These are phyloP conservation scores for Pachydiplax longipennis DNA, from an alignment of 2,888 invertebrate genomes.

Conservation along the genomic window DNA sequence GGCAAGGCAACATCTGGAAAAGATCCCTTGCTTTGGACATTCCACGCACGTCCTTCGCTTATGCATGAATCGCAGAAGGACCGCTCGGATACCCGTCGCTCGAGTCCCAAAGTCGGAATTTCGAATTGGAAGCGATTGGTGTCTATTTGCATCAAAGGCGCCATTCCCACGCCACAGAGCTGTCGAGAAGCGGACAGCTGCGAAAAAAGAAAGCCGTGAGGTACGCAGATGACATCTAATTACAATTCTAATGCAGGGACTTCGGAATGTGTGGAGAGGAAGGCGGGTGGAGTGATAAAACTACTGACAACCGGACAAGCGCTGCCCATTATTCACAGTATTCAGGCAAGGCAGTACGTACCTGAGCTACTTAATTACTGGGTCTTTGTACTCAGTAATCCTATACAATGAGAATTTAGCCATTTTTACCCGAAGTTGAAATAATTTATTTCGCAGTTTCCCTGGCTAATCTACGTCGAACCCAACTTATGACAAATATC, in stretches of 20 bases:
- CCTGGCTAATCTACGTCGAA: too few relatives aligned
- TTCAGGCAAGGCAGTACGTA: too few relatives aligned
- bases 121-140: not conserved
- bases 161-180: not conserved
- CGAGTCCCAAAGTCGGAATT: not conserved
- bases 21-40: not conserved
- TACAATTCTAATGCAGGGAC: not conserved
- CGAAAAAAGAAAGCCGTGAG: not conserved
- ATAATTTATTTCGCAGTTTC: too few relatives aligned
- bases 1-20: not conserved
- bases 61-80: not conserved
- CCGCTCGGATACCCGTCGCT: not conserved
- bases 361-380: too few relatives aligned
- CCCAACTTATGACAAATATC: too few relatives aligned
- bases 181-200: not conserved
- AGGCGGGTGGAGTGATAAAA: too few relatives aligned
- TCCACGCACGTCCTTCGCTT: not conserved
- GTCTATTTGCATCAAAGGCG: not conserved
- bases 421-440: too few relatives aligned
- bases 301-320: too few relatives aligned
- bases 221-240: not conserved
- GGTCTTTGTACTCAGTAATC: too few relatives aligned
- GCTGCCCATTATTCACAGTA: too few relatives aligned
- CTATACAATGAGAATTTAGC: too few relatives aligned
- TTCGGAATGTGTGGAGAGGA: not conserved